Percentiles rank a stretch among this genome's conserved stretches.
phyloP scores from a whole-genome alignment of 2,113 vertebrate species.

The Uria lomvia region DNA sequence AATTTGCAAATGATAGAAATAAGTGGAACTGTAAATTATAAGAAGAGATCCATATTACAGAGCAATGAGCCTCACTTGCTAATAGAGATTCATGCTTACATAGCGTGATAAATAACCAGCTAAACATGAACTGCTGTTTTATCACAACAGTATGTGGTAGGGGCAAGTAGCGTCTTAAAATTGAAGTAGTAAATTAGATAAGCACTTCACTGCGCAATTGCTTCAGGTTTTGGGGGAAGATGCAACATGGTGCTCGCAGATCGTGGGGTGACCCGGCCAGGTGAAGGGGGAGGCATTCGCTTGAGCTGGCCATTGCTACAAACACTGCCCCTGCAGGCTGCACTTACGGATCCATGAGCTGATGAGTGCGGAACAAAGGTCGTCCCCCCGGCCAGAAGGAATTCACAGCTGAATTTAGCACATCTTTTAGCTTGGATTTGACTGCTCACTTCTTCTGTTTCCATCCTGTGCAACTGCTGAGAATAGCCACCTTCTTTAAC shows the following conservation, averaged over 20 bases:
- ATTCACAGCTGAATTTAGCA: not conserved
- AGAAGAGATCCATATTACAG: not conserved
- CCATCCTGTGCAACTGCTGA: not conserved
- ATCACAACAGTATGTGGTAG: not conserved
- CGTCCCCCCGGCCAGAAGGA: not conserved
- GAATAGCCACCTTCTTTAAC: not conserved
- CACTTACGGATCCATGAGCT: accelerated
- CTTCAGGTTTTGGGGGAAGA: not conserved
- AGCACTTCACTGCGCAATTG: not conserved
- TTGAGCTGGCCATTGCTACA: not conserved
- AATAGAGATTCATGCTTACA: not conserved
- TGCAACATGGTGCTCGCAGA: accelerated
- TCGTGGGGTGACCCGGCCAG: accelerated
- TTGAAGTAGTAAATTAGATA: too few species aligned
- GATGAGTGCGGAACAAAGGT: not conserved
- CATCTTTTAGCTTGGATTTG: not conserved
- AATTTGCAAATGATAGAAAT: not conserved
- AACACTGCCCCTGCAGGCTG: accelerated
- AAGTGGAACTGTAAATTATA: not conserved
- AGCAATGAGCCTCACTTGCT: not conserved
- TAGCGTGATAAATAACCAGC: not conserved
- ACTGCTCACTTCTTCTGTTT: not conserved
- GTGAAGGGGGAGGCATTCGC: accelerated
- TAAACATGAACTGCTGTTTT: not conserved
- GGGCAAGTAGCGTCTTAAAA: not conserved